phyloP scores from a whole-genome alignment of 2,113 vertebrate genomes.

The Onychostoma macrolepis region DNA sequence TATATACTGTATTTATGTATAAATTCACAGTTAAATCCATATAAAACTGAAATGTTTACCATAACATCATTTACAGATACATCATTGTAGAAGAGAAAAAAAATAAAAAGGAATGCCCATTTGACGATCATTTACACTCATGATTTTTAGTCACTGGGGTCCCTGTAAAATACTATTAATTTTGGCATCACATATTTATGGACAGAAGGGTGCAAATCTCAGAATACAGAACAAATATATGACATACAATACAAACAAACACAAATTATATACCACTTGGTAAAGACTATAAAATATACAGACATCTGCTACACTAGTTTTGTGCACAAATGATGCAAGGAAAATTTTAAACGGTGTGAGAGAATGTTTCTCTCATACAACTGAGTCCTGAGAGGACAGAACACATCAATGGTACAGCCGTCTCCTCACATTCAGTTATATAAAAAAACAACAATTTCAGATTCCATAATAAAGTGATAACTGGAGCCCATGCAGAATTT shows the following conservation, averaged over 20 bases:
- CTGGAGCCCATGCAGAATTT: conserved; percentile 21
- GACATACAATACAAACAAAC: conserved; percentile 46
- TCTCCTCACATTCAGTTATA: conserved; percentile 22
- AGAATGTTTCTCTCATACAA: not conserved
- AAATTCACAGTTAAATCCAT: conserved; percentile 61
- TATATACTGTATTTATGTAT: conserved; percentile 58
- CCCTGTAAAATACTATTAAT: conserved; percentile 56
- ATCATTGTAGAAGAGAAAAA: conserved; percentile 48
- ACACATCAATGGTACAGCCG: conserved; percentile 26
- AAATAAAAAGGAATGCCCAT: conserved; percentile 38
- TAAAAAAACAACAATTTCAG: conserved; percentile 9
- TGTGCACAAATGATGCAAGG: conserved; percentile 57
- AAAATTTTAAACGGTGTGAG: conserved; percentile 34
- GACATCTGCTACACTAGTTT: conserved; percentile 58
- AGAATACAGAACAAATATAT: conserved; percentile 56
- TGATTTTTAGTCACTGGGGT: conserved; percentile 40
- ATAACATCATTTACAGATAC: conserved; percentile 59
- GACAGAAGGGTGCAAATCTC: conserved; percentile 54
- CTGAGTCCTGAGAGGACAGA: conserved; percentile 35
- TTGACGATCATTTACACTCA: conserved; percentile 43
- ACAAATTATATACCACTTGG: conserved; percentile 43
- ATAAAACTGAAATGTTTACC: conserved; percentile 57
- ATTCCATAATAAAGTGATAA: conserved; percentile 40
- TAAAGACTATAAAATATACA: conserved; percentile 51
- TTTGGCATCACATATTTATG: conserved; percentile 52